These are phyloP conservation scores for Dryococelus australis DNA, from an alignment of 2,888 invertebrate genomes.

Conservation along the genomic window DNA sequence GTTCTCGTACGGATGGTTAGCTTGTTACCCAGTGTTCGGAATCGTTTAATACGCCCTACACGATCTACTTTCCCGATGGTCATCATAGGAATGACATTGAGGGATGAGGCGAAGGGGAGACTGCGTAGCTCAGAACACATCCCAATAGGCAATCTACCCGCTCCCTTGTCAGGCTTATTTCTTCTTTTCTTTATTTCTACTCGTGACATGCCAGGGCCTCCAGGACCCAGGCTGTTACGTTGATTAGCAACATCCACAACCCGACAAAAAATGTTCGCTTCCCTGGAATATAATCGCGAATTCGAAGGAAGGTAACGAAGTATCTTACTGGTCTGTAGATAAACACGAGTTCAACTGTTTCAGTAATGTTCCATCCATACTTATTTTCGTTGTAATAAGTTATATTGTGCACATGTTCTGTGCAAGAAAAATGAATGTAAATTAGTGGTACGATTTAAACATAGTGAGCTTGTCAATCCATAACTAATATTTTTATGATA, in stretches of 20 bases:
- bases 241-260: not conserved
- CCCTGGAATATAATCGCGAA: not conserved
- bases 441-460: no score
- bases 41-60: not conserved
- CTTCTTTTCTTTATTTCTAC: not conserved
- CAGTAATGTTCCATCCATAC: no score
- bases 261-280: not conserved
- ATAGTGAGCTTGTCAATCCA: no score
- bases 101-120: constrained; percentile 35
- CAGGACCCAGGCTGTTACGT: constrained; percentile 16
- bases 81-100: constrained; percentile 32
- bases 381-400: no score
- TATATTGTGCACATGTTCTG: no score
- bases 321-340: no score
- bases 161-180: constrained; percentile 16
- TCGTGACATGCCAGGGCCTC: not conserved
- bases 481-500: no score
- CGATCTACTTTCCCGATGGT: constrained; percentile 3
- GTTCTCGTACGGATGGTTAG: not conserved
- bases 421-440: no score
- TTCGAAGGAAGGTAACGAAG: no score
- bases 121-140: constrained; percentile 31
- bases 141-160: constrained; percentile 38
- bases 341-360: no score
- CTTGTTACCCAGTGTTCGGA: not conserved